Conservation (phyloP, 2,113 vertebrate species). For the Chionis minor region DNA sequence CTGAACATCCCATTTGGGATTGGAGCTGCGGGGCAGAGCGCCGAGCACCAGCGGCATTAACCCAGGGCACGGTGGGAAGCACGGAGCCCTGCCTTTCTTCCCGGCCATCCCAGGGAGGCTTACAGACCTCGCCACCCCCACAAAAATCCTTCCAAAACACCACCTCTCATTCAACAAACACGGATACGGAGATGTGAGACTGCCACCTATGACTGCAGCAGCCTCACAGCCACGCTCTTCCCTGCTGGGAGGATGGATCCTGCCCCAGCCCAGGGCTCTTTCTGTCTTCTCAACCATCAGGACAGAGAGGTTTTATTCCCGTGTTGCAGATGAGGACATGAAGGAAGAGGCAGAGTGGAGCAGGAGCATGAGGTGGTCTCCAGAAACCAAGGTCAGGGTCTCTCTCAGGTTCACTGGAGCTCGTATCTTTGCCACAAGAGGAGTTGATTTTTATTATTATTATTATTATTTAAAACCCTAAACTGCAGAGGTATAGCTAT, state of each 20-base stretch:
- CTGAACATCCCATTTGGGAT: background rate
- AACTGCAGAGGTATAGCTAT: background rate
- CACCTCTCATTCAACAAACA: background rate
- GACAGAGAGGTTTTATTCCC: background rate
- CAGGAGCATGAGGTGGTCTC: background rate
- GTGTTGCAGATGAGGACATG: background rate
- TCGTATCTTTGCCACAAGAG: background rate
- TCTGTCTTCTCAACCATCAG: background rate
- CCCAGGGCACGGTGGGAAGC: rapidly evolving
- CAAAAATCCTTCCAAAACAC: background rate
- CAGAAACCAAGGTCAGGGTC: background rate
- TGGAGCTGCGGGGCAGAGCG: background rate
- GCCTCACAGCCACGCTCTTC: rapidly evolving
- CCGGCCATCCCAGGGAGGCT: too few relatives aligned
- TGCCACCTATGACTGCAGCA: background rate
- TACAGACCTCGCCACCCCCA: background rate
- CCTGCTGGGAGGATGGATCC: background rate
- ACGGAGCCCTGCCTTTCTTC: background rate
- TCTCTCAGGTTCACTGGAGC: background rate
- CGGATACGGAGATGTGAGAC: rapidly evolving
- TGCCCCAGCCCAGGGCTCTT: rapidly evolving
- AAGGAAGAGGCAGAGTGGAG: background rate
- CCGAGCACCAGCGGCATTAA: background rate
- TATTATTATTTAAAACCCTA: background rate
- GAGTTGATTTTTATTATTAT: background rate